phyloP scores from a whole-genome alignment of 2,888 invertebrate species.

The Cenopis cana region DNA sequence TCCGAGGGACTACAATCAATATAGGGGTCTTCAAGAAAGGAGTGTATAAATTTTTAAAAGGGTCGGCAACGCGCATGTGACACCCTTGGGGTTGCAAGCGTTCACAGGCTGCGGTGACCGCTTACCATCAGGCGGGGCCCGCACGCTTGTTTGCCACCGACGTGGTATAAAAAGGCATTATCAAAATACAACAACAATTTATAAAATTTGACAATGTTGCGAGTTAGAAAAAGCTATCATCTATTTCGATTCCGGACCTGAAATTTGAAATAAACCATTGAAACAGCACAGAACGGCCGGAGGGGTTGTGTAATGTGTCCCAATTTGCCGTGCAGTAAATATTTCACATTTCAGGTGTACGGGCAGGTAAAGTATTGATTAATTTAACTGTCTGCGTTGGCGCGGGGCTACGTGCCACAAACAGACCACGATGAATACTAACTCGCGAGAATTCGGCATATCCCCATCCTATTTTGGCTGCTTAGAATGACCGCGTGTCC shows the following conservation, averaged over 20 bases:
- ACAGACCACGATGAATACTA: conserved; percentile 61
- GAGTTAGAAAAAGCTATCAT: too few species aligned
- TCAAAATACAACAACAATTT: too few species aligned
- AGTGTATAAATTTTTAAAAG: too few species aligned
- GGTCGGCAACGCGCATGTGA: too few species aligned
- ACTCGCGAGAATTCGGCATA: conserved; percentile 75
- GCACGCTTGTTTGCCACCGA: too few species aligned
- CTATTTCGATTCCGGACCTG: not conserved
- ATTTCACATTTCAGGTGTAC: conserved; percentile 7
- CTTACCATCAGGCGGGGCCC: too few species aligned
- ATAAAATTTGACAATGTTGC: too few species aligned
- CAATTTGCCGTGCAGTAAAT: not conserved
- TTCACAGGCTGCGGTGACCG: too few species aligned
- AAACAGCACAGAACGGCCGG: not conserved
- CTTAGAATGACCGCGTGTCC: conserved; percentile 60
- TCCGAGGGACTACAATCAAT: too few species aligned
- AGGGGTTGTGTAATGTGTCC: not conserved
- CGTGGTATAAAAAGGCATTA: too few species aligned
- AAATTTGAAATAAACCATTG: not conserved
- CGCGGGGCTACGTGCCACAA: conserved; percentile 49
- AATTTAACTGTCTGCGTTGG: conserved; percentile 56
- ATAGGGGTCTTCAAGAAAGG: too few species aligned
- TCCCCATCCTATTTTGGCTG: conserved; percentile 74
- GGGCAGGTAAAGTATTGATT: conserved; percentile 13
- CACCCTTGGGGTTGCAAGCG: too few species aligned